Base-by-base conservation (phyloP, 2,888 invertebrate genomes). In the Melanostoma mellinum region DNA sequence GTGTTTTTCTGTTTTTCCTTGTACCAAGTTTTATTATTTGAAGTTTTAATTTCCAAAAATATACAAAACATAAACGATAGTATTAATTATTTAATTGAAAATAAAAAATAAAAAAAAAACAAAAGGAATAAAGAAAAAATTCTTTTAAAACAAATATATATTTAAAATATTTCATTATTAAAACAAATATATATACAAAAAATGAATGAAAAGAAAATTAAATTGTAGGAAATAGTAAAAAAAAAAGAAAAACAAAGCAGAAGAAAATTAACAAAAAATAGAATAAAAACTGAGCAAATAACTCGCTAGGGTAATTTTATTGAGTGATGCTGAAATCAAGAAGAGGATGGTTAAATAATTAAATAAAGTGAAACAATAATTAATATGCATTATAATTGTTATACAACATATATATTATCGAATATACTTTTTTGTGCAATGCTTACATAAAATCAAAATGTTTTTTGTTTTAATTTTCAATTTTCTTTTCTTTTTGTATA, bases 151-250 rank as follows among this genome's bases (percentile, higher is more conserved):
- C 38, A 84, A 79, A 74, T 71, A 79, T 68, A 75, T 75, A 75
- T 74, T 78, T 74, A 50, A 75, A 85, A 75, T 79, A 85, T 79
- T 75, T 79, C 79, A 85, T 71, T 79, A 79, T 78, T 84, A 74
- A 46, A 50, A 60, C 20, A 44, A 53, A 78, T 44, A 75, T 38
- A 67, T 63, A 84, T 71, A 79, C 38, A 78, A 65, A 20, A 20
- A 67, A 71, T 71, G 35, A 71, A 79, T 52, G 52, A 67, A 58
- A 44, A 72, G 35, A 68, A 76, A 42, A 67, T 20, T 20, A 20
- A 48, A 30, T 58, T 72, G 63, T 69, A 79, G 74, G 55, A 72
- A 67, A 79, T 79, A 79, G 67, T 52, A 44, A 60, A 68, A 65
- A 65, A 60, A 53, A 20, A 63, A 52, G 30, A 63, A 46, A 58